Percentiles rank a stretch among this genome's conserved stretches.
Conservation (phyloP, 1,140 invertebrate genomes). For the Chironomus striatipennis region DNA sequence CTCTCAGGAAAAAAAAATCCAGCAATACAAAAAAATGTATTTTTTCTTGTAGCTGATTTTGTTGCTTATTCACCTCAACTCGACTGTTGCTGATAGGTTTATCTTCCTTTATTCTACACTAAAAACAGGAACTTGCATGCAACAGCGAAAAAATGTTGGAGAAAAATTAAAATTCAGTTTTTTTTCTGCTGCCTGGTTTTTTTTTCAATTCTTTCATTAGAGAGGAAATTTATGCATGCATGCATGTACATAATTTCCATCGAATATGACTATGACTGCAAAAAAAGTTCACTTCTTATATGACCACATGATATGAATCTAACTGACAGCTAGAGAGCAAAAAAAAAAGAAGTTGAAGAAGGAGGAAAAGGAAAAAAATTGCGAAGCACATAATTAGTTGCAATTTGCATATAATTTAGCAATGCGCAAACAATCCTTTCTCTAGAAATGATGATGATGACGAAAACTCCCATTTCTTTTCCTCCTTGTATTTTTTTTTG, state of each 20-base stretch:
- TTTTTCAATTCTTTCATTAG: too few species aligned
- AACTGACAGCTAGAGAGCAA: background rate
- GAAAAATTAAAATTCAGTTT: constrained; percentile 14
- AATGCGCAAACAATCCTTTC: constrained; percentile 12
- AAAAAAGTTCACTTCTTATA: background rate
- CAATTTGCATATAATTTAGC: constrained; percentile 14
- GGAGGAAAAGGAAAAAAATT: background rate
- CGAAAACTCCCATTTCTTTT: background rate
- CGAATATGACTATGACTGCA: background rate
- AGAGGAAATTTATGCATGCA: background rate
- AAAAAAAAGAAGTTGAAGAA: background rate
- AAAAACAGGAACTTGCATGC: constrained; percentile 1
- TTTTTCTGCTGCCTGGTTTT: background rate
- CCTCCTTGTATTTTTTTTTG: too few species aligned
- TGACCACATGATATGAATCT: background rate
- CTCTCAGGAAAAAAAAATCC: too few species aligned
- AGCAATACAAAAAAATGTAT: too few species aligned
- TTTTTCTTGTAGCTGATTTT: too few species aligned
- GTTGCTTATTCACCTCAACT: too few species aligned
- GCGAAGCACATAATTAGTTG: background rate
- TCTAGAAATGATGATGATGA: background rate
- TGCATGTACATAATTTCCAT: constrained; percentile 13
- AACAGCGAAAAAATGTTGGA: background rate
- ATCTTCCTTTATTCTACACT: background rate
- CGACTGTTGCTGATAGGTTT: constrained; percentile 9